A percentile compares a stretch with the other conserved stretches of the same genome.
These are phyloP conservation scores for Clarias fuscus DNA, from an alignment of 2,797 vertebrate species.

Conservation along the genomic window DNA sequence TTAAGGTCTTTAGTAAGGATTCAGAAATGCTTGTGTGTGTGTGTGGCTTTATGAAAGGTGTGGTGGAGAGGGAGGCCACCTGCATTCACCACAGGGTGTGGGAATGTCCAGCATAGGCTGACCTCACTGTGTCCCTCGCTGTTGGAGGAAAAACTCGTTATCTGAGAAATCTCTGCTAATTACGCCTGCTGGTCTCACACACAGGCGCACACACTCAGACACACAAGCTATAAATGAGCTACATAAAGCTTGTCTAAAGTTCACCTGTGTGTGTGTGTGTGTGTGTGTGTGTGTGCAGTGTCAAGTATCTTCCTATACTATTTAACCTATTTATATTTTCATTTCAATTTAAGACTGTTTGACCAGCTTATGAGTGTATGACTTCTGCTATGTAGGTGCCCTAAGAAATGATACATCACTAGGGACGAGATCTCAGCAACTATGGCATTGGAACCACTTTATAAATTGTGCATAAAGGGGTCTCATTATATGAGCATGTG, in stretches of 20 bases:
- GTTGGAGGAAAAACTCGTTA: slow-evolving; percentile 63
- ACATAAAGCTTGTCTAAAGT: slow-evolving; percentile 2
- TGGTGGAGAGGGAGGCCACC: slow-evolving; percentile 54
- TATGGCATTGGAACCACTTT: not conserved
- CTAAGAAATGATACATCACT: not conserved
- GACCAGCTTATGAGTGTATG: not conserved
- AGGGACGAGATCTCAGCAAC: not conserved
- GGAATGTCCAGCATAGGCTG: slow-evolving; percentile 61
- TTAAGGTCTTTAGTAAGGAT: not conserved
- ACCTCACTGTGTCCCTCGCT: slow-evolving; percentile 55
- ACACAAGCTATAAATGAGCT: slow-evolving; percentile 7
- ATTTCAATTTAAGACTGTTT: not conserved
- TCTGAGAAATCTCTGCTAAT: slow-evolving; percentile 63
- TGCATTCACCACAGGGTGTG: slow-evolving; percentile 61
- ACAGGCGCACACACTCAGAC: slow-evolving; percentile 40
- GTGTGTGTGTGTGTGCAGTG: not conserved
- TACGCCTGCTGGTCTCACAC: slow-evolving; percentile 57
- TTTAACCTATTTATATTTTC: not conserved
- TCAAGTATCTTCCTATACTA: not conserved
- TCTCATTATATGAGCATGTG: not conserved
- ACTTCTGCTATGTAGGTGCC: not conserved
- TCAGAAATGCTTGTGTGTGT: not conserved
- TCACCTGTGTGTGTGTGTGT: not conserved
- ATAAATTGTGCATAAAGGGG: not conserved
- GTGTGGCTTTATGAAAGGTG: slow-evolving; percentile 33